Conservation (phyloP, 2,797 vertebrate genomes). For the Intellagama lesueurii region DNA sequence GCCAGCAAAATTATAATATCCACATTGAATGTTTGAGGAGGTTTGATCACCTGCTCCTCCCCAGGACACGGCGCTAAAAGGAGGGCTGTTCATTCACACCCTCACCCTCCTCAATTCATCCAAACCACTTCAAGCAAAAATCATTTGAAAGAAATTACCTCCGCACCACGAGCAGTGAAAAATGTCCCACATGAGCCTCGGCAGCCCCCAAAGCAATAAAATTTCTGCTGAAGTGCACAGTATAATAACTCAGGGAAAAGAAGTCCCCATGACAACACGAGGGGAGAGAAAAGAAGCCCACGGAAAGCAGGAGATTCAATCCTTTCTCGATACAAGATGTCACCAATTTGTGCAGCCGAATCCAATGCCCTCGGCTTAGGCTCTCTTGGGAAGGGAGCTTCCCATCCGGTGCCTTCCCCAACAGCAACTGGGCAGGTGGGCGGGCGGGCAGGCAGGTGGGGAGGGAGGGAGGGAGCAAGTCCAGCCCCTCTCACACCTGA, state of each 20-base stretch:
- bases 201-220: constrained; percentile 77
- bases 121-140: constrained; percentile 78
- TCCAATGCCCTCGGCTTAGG: constrained; percentile 39
- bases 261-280: constrained; percentile 75
- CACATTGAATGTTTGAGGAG: constrained; percentile 47
- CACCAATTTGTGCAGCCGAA: constrained; percentile 58
- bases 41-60: constrained; percentile 24
- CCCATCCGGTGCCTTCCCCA: not conserved
- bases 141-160: constrained; percentile 78
- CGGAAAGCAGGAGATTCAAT: constrained; percentile 52
- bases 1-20: constrained; percentile 31
- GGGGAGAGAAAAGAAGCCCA: constrained; percentile 56
- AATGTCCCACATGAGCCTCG: constrained; percentile 71
- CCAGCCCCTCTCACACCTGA: no score
- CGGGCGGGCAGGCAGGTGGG: not conserved
- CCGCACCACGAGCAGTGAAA: constrained; percentile 57
- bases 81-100: constrained; percentile 52
- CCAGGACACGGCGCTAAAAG: not conserved
- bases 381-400: constrained; percentile 32
- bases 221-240: constrained; percentile 75
- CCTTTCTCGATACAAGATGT: constrained; percentile 52
- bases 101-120: constrained; percentile 66
- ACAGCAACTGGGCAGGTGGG: no score
- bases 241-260: constrained; percentile 73
- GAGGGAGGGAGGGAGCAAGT: not conserved